Base-by-base conservation (phyloP, 1,140 invertebrate genomes). In the Heterodera carotae region DNA sequence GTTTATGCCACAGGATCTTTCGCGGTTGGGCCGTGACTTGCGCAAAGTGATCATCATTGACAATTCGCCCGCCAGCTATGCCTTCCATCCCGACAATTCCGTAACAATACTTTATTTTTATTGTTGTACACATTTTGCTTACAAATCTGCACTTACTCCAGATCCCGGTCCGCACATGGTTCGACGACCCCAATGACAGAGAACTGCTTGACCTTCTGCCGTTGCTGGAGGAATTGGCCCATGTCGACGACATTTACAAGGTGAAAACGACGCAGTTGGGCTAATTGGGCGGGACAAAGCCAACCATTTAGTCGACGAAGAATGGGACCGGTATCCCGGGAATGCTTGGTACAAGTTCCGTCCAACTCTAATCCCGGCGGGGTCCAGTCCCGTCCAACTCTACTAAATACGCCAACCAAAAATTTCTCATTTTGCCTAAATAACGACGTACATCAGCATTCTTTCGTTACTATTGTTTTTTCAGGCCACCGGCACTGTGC, bases 41-140 rank as follows among this genome's bases (percentile, higher is more conserved):
- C 92, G 94, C 84, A 93, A 95, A 89, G 95, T 98, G 87, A 92
- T 99, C 85, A 99, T 99, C 87, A 93, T 99, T 80, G 97, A 99
- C 91, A 99, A 99, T 91, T 98, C 96, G 84, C 97, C 97, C 84
- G 96, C 95, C 85, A 97, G 95, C 77, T 99, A 99, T 90, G 96
- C 98, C 91, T 99, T 99, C 92, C 97, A 99, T 92, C 96, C 97
- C 88, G 94, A 98, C 89, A 98, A 99, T 91, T 96, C 97, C 88
- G 96, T 98, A 90, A 93, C 93, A 36, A 27, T 43, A 62, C 27
- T 2, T 76, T 59, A 33, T 31, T 25, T 78, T 39, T 60, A 0
- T 25, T 29, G 43, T 5, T 43, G 2, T 43, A 8, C 6, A 12
- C 39, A 43, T 12, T 43, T 43, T 43, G 39, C 39, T 62, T 33